These are phyloP conservation scores for Cassiopea andromeda DNA, from an alignment of 30 jellyfish, hydroid and myxozoan species.

Conservation along the genomic window DNA sequence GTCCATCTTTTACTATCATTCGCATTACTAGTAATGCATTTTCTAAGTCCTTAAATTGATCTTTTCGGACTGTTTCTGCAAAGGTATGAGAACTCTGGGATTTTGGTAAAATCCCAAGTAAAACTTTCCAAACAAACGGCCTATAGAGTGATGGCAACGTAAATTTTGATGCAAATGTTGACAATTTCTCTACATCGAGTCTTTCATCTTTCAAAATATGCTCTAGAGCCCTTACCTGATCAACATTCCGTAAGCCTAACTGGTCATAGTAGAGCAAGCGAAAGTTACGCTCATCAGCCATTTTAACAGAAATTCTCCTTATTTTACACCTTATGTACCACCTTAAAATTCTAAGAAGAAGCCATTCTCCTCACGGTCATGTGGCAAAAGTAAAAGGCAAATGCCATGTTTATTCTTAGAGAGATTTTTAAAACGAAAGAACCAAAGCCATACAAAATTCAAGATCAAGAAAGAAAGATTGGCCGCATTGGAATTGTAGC, in stretches of 20 bases:
- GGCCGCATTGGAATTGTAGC: constrained; percentile 89
- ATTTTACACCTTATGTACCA: background rate
- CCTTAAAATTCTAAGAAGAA: background rate
- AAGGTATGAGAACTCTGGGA: constrained; percentile 66
- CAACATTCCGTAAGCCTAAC: constrained; percentile 94
- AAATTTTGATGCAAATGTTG: constrained; percentile 80
- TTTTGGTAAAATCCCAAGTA: constrained; percentile 80
- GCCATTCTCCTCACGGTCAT: background rate
- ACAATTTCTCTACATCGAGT: constrained; percentile 74
- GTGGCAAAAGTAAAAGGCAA: background rate
- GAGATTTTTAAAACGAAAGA: constrained; percentile 62
- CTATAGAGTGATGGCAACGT: constrained; percentile 82
- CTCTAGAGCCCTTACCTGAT: constrained; percentile 90
- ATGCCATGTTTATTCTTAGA: constrained; percentile 65
- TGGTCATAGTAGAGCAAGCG: constrained; percentile 90
- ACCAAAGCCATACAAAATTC: constrained; percentile 83
- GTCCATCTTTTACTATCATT: constrained; percentile 66
- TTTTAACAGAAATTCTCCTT: background rate
- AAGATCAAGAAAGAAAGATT: constrained; percentile 70
- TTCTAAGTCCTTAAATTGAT: constrained; percentile 76
- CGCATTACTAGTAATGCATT: constrained; percentile 77
- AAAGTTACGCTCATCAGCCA: constrained; percentile 90
- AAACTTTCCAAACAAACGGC: constrained; percentile 91
- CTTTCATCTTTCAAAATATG: constrained; percentile 79
- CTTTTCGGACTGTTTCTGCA: constrained; percentile 63